These are phyloP conservation scores for Haemorhous mexicanus DNA, from an alignment of 2,113 vertebrate genomes.

Conservation along the genomic window DNA sequence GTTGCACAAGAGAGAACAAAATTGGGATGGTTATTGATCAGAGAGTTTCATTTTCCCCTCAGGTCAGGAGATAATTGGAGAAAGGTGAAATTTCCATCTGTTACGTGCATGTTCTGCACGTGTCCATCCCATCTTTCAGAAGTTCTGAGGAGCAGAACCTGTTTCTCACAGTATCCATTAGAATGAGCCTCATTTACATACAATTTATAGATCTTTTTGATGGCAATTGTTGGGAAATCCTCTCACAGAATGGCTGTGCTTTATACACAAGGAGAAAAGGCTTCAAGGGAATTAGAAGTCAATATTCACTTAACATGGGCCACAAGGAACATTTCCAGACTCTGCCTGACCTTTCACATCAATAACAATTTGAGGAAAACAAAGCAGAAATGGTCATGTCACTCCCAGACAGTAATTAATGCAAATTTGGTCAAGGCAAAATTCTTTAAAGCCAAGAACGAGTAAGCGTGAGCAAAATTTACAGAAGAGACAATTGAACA, in stretches of 20 bases:
- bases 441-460: background rate
- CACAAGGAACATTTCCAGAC: background rate
- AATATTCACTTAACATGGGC: background rate
- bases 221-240: background rate
- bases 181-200: background rate
- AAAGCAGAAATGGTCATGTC: background rate
- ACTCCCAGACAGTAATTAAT: conserved; percentile 11
- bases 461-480: background rate
- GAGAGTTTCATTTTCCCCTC: background rate
- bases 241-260: background rate
- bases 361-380: background rate
- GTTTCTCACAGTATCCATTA: background rate
- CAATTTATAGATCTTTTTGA: background rate
- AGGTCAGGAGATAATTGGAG: background rate
- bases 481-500: conserved; percentile 9
- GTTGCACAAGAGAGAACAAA: background rate
- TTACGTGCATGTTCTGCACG: accelerated
- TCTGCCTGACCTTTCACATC: background rate
- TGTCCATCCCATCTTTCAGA: background rate
- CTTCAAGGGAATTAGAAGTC: background rate
- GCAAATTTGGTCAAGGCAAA: background rate
- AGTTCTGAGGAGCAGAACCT: background rate
- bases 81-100: background rate
- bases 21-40: background rate
- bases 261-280: background rate